Evolutionary conservation across 2,797 vertebrate genomes (phyloP).

Genomic region (Champsocephalus esox): DNA sequence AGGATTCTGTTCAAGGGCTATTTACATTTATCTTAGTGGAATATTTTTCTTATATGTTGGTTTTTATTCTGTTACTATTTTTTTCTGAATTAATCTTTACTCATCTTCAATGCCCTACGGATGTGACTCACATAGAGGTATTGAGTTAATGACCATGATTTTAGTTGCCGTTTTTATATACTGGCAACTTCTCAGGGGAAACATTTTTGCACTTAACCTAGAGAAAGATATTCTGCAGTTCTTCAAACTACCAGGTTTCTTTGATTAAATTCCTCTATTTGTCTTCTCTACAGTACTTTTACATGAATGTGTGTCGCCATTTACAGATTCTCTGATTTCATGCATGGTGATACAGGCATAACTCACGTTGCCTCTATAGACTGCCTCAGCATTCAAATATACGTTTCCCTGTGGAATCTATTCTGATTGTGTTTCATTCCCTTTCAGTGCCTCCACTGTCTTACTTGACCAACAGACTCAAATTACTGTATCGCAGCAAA

Average conservation of each 20-base stretch:
- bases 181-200: conserved; percentile 45
- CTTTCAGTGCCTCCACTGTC: neutral
- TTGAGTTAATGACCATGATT: conserved; percentile 57
- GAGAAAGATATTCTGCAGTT: conserved; percentile 39
- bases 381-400: neutral
- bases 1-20: conserved; percentile 40
- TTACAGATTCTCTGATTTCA: neutral
- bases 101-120: conserved; percentile 29
- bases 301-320: neutral
- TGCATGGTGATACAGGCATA: neutral
- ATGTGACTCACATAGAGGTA: conserved; percentile 40
- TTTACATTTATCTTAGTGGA: conserved; percentile 64
- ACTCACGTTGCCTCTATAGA: neutral
- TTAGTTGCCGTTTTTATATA: conserved; percentile 49
- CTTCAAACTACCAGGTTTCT: conserved; percentile 8
- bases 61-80: conserved; percentile 37
- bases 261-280: conserved; percentile 9
- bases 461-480: conserved; percentile 2
- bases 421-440: neutral
- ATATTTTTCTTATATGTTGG: conserved; percentile 43
- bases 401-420: neutral
- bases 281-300: neutral
- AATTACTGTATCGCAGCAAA: neutral
- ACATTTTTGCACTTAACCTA: conserved; percentile 52
- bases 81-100: conserved; percentile 40